A percentile compares a stretch with the other conserved stretches of the same genome.
phyloP scores from a whole-genome alignment of 1,140 invertebrate species.

The Pseudomyrmex cubaensis region DNA sequence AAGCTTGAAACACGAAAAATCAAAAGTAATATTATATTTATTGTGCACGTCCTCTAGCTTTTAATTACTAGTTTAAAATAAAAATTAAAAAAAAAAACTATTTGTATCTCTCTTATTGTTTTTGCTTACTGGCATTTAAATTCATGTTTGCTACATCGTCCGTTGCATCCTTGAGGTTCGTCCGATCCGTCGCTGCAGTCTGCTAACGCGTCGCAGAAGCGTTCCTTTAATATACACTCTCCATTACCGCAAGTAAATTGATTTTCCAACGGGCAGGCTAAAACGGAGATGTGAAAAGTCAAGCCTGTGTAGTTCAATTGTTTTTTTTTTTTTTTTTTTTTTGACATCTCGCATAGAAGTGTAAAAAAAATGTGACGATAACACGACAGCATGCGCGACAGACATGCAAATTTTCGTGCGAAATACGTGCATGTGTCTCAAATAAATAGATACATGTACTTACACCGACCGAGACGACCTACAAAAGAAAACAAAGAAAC shows the following conservation, averaged over 20 bases:
- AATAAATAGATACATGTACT: conserved; percentile 76
- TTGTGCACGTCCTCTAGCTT: too few species aligned
- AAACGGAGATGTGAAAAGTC: conserved; percentile 55
- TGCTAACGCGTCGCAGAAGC: conserved; percentile 88
- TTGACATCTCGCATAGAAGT: neutral
- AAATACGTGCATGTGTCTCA: conserved; percentile 24
- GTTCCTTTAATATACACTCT: conserved; percentile 86
- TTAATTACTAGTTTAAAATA: too few species aligned
- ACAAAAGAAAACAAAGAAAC: conserved; percentile 75
- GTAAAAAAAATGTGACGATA: conserved; percentile 11
- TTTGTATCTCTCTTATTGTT: neutral
- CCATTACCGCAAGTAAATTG: conserved; percentile 88
- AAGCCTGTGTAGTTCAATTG: too few species aligned
- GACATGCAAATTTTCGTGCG: conserved; percentile 38
- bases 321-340: neutral
- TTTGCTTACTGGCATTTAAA: conserved; percentile 85
- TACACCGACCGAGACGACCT: conserved; percentile 81
- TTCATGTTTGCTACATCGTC: conserved; percentile 86
- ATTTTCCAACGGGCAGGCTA: conserved; percentile 83
- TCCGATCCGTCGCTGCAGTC: conserved; percentile 90
- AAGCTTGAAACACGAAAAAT: neutral
- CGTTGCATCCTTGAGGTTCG: conserved; percentile 87
- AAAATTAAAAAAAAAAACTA: too few species aligned
- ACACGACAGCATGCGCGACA: neutral
- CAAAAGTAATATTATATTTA: neutral